phyloP scores from a whole-genome alignment of 2,888 invertebrate species.

The Dermolepida albohirtum region DNA sequence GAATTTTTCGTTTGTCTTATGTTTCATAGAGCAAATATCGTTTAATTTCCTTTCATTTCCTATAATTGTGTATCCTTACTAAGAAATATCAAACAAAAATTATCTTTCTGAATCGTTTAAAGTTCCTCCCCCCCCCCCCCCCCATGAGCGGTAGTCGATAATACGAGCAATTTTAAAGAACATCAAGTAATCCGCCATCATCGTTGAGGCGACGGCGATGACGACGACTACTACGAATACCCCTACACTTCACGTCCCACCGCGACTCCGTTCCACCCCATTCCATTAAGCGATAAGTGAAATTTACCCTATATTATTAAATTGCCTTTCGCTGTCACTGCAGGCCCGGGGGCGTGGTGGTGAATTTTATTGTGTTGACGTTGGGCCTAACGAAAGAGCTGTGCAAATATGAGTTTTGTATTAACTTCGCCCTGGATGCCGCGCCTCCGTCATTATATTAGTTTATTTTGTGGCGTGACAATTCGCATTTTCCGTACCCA shows the following conservation, averaged over 20 bases:
- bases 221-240: no score
- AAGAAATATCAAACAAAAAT: no score
- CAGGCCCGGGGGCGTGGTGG: conserved; percentile 54
- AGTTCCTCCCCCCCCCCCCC: no score
- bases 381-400: conserved; percentile 62
- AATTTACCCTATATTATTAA: conserved; percentile 55
- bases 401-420: conserved; percentile 62
- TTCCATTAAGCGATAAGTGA: conserved; percentile 45
- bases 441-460: conserved; percentile 57
- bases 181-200: conserved; percentile 14
- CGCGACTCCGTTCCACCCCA: conserved; percentile 4
- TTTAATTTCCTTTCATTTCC: not conserved
- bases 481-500: conserved; percentile 54
- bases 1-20: no score
- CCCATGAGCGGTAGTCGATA: no score
- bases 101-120: no score
- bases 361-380: conserved; percentile 61
- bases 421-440: conserved; percentile 57
- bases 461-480: conserved; percentile 53
- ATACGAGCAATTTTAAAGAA: conserved; percentile 4
- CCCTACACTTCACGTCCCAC: not conserved
- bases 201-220: not conserved
- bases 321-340: conserved; percentile 59
- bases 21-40: not conserved
- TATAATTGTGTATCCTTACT: no score